phyloP scores from a whole-genome alignment of 2,113 vertebrate genomes.

The Ia io region DNA sequence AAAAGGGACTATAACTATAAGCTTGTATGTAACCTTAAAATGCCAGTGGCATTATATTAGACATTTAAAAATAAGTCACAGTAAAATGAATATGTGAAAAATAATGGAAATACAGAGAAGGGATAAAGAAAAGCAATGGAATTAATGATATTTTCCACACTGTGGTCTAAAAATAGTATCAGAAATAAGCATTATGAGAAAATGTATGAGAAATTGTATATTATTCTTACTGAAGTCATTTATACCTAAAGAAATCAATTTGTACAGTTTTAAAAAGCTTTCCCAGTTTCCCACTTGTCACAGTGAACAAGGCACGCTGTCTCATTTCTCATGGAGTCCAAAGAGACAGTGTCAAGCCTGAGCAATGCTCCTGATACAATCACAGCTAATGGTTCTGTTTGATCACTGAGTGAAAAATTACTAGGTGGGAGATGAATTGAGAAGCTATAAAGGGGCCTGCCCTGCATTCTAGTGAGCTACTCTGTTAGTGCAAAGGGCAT shows the following conservation, averaged over 20 bases:
- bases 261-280: neutral
- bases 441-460: neutral
- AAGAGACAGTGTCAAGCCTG: neutral
- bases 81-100: slow-evolving; percentile 14
- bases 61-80: neutral
- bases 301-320: rapidly evolving
- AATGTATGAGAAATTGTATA: neutral
- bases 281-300: neutral
- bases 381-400: slow-evolving; percentile 31
- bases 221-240: slow-evolving; percentile 23
- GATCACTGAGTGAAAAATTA: slow-evolving; percentile 55
- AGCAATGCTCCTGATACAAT: neutral
- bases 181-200: neutral
- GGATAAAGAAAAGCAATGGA: neutral
- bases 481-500: neutral
- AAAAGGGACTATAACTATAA: neutral
- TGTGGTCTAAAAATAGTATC: slow-evolving; percentile 20
- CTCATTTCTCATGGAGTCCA: neutral
- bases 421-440: slow-evolving; percentile 15
- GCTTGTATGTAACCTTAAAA: neutral
- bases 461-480: neutral
- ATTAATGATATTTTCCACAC: slow-evolving; percentile 9
- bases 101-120: neutral
- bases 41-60: neutral
- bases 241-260: neutral